Percentiles rank a stretch among this genome's conserved stretches.
Evolutionary conservation across 2,113 vertebrate genomes (phyloP).

Genomic region (Lepus americanus): DNA sequence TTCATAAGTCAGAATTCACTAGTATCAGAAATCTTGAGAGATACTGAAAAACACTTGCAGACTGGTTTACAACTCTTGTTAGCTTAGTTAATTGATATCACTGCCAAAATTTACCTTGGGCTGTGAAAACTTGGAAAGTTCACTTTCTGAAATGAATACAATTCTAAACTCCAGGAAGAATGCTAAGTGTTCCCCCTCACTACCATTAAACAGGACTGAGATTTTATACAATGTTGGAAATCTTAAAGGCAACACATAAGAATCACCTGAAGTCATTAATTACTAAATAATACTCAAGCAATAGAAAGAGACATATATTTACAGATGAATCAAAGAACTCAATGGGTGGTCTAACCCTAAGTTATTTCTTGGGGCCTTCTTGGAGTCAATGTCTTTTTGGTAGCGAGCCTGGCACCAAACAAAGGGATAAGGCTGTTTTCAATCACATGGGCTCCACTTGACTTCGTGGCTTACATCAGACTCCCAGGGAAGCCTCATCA

Average conservation of each 20-base stretch:
- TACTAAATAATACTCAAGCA: conserved; percentile 36
- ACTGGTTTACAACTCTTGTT: conserved; percentile 65
- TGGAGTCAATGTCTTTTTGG: conserved; percentile 25
- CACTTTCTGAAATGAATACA: conserved; percentile 58
- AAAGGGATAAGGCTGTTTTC: not conserved
- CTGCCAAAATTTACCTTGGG: conserved; percentile 57
- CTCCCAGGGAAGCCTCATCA: not conserved
- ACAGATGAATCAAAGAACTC: conserved; percentile 54
- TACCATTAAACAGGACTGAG: conserved; percentile 11
- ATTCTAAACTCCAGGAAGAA: conserved; percentile 20
- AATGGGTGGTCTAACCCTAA: conserved; percentile 41
- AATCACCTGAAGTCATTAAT: conserved; percentile 57
- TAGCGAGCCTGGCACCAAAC: not conserved
- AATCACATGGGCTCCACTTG: not conserved
- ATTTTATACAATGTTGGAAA: conserved; percentile 57
- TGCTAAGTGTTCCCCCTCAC: not conserved
- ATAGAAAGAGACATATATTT: conserved; percentile 50
- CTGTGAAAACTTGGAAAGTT: conserved; percentile 69
- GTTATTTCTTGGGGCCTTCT: not conserved
- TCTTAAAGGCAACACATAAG: conserved; percentile 42
- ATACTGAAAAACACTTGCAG: conserved; percentile 63
- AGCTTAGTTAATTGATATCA: conserved; percentile 47
- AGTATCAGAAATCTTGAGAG: conserved; percentile 54
- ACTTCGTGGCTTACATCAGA: not conserved
- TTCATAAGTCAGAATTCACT: conserved; percentile 54